These are phyloP conservation scores for Brachystomella parvula DNA, from an alignment of 1,140 invertebrate species.

Conservation along the genomic window DNA sequence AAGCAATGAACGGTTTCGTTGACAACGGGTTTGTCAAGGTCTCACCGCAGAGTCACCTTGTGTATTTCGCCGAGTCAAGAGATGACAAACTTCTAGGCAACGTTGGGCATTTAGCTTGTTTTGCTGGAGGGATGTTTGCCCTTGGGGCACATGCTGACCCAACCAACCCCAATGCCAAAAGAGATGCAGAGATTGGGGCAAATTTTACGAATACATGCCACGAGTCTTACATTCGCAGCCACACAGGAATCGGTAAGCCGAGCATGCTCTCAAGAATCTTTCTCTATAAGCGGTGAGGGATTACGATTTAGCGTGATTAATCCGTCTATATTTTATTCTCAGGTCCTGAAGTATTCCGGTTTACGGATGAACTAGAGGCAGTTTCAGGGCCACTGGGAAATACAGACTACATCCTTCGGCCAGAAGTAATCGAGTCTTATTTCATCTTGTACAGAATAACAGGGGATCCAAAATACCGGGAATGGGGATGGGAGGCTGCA, in stretches of 20 bases:
- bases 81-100: constrained; percentile 15
- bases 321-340: no score
- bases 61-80: constrained; percentile 31
- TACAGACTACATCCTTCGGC: constrained; percentile 57
- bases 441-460: constrained; percentile 58
- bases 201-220: constrained; percentile 38
- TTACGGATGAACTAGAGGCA: constrained; percentile 48
- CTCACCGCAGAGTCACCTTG: constrained; percentile 26
- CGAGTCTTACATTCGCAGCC: constrained; percentile 33
- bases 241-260: constrained; percentile 12
- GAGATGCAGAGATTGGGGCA: constrained; percentile 30
- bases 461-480: constrained; percentile 54
- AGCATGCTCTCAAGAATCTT: no score
- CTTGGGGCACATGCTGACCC: constrained; percentile 30
- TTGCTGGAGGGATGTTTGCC: constrained; percentile 38
- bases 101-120: constrained; percentile 28
- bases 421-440: constrained; percentile 57
- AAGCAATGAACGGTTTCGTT: constrained; percentile 45
- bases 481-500: constrained; percentile 52
- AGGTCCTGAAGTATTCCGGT: constrained; percentile 53
- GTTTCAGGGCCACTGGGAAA: constrained; percentile 49
- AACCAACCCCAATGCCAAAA: constrained; percentile 8
- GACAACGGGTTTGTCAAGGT: constrained; percentile 25
- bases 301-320: no score
- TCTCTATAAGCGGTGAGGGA: no score